Percentiles rank a stretch among this genome's conserved stretches.
Conservation (phyloP, 2,113 vertebrate species). For the Triplophysa rosa region DNA sequence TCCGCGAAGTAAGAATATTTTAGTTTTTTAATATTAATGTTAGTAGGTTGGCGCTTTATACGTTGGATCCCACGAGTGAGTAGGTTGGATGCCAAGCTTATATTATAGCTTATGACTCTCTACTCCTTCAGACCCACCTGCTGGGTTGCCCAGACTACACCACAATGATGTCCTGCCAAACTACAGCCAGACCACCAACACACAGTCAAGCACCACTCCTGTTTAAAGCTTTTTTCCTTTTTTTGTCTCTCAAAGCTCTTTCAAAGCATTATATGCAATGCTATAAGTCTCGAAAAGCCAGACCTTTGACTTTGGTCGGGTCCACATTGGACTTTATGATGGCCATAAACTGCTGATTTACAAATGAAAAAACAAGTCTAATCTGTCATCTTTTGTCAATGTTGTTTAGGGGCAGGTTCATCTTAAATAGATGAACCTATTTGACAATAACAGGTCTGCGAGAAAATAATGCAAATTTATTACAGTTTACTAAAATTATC, state of each 20-base stretch:
- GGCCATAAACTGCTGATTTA: background rate
- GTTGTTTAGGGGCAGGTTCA: background rate
- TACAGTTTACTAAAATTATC: no score
- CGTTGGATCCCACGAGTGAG: constrained; percentile 8
- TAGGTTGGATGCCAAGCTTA: constrained; percentile 41
- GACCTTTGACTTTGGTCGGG: background rate
- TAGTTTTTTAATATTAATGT: background rate
- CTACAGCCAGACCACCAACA: constrained; percentile 55
- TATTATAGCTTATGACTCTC: constrained; percentile 32
- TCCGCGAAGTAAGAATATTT: constrained; percentile 18
- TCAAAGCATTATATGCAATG: no score
- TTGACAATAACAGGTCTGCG: no score
- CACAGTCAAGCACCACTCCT: constrained; percentile 11
- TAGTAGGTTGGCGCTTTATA: background rate
- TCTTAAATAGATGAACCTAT: background rate
- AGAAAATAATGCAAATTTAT: no score
- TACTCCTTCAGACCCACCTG: constrained; percentile 42
- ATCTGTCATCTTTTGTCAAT: background rate
- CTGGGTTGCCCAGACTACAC: constrained; percentile 40
- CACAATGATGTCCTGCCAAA: constrained; percentile 38
- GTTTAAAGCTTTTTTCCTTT: background rate
- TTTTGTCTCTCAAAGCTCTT: background rate
- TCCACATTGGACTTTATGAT: background rate
- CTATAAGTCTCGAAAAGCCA: background rate
- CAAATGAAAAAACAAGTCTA: background rate